Percentiles rank a stretch among this genome's conserved stretches.
Conservation (phyloP, 2,888 invertebrate species). For the Pristionchus fissidentatus region DNA sequence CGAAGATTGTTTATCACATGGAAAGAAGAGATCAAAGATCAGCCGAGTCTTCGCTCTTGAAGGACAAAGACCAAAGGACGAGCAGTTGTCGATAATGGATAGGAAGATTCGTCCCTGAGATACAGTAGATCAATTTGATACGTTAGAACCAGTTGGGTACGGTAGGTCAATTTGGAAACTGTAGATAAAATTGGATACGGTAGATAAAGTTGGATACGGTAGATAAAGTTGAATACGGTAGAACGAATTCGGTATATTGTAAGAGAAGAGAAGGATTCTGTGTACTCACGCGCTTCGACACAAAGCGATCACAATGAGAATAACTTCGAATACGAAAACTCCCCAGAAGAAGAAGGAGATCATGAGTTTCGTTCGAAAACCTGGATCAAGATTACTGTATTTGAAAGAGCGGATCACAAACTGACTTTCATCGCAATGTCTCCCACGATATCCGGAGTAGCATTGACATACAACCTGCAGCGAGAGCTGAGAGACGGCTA, state of each 20-base stretch:
- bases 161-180: too few species aligned
- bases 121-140: too few species aligned
- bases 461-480: constrained; percentile 9
- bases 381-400: not conserved
- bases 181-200: too few species aligned
- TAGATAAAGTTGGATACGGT: too few species aligned
- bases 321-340: not conserved
- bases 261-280: too few species aligned
- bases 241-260: too few species aligned
- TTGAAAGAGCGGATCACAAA: not conserved
- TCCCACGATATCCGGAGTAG: constrained; percentile 6
- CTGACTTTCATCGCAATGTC: constrained; percentile 3
- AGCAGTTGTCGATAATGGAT: not conserved
- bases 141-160: too few species aligned
- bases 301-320: constrained; percentile 10
- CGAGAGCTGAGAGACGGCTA: not conserved
- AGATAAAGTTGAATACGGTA: constrained; percentile 26
- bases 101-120: constrained; percentile 14
- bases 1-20: not conserved
- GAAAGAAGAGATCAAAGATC: not conserved
- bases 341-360: constrained; percentile 26
- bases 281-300: constrained; percentile 13
- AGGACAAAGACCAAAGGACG: not conserved
- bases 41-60: not conserved
- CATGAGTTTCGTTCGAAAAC: not conserved